Percentiles rank a stretch among this genome's conserved stretches.
Conservation (phyloP, 1,140 invertebrate genomes). For the Drosophila athabasca region DNA sequence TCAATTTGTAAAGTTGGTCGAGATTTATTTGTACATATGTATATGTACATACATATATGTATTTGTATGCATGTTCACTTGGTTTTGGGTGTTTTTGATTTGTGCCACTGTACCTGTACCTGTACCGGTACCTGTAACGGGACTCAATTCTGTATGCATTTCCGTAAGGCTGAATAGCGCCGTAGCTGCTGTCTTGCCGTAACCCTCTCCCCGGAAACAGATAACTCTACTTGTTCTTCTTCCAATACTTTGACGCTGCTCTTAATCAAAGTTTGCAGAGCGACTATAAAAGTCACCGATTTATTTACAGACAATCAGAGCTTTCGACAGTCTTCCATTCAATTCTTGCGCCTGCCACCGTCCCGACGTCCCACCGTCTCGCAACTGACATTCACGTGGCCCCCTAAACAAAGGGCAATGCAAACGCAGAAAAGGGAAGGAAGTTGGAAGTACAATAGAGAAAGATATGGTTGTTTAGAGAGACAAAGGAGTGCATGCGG, state of each 20-base stretch:
- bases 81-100: not conserved
- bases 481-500: no score
- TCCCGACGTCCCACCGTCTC: no score
- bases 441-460: no score
- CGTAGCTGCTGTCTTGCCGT: not conserved
- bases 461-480: no score
- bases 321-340: constrained; percentile 4
- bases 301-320: constrained; percentile 64
- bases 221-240: not conserved
- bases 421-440: no score
- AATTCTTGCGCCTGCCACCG: no score
- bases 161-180: not conserved
- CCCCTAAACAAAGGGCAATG: no score
- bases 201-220: no score
- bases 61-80: no score
- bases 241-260: constrained; percentile 34
- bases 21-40: constrained; percentile 18
- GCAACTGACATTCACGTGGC: not conserved
- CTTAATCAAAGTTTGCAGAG: constrained; percentile 60
- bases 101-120: constrained; percentile 5
- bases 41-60: not conserved
- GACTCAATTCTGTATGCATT: constrained; percentile 14
- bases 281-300: constrained; percentile 53
- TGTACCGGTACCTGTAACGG: not conserved
- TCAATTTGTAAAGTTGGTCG: constrained; percentile 45